A percentile compares a stretch with the other conserved stretches of the same genome.
Evolutionary conservation across 2,888 invertebrate species (phyloP).

Genomic region (Agrilus cyanescens): DNA sequence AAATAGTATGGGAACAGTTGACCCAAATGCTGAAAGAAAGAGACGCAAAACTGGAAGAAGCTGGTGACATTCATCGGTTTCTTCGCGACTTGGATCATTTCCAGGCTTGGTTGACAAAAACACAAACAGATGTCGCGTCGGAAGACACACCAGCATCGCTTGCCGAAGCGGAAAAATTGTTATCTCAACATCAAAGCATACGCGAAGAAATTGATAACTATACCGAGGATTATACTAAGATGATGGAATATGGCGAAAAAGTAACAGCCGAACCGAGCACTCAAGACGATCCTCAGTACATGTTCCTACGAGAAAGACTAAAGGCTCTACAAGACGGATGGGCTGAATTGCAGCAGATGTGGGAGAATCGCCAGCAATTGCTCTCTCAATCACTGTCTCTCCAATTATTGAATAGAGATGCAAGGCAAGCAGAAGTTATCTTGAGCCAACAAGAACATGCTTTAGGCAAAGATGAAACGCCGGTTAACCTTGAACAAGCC

Average conservation of each 20-base stretch:
- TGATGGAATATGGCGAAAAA: conserved; percentile 99
- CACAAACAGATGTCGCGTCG: conserved; percentile 97
- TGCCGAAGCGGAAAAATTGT: conserved; percentile 91
- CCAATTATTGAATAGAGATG: conserved; percentile 92
- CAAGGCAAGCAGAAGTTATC: conserved; percentile 93
- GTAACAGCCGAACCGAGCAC: conserved; percentile 79
- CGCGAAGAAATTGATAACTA: conserved; percentile 99
- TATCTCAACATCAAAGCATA: conserved; percentile 96
- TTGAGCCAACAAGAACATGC: conserved; percentile 97
- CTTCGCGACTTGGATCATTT: conserved; percentile 98
- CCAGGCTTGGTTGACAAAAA: conserved; percentile 98
- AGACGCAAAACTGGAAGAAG: conserved; percentile 96
- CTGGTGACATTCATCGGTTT: conserved; percentile 96
- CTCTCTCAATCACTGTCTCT: conserved; percentile 90
- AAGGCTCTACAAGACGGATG: conserved; percentile 98
- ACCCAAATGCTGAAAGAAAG: conserved; percentile 93
- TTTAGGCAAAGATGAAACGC: conserved; percentile 92
- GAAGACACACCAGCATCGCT: conserved; percentile 89
- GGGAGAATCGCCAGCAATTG: conserved; percentile 94
- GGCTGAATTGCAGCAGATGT: conserved; percentile 99
- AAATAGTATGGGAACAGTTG: conserved; percentile 84
- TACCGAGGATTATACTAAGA: conserved; percentile 91
- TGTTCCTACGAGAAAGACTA: conserved; percentile 97
- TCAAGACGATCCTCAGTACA: conserved; percentile 96
- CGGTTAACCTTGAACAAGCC: conserved; percentile 88